These are phyloP conservation scores for Aphelinus certus DNA, from an alignment of 1,140 invertebrate genomes.

Conservation along the genomic window DNA sequence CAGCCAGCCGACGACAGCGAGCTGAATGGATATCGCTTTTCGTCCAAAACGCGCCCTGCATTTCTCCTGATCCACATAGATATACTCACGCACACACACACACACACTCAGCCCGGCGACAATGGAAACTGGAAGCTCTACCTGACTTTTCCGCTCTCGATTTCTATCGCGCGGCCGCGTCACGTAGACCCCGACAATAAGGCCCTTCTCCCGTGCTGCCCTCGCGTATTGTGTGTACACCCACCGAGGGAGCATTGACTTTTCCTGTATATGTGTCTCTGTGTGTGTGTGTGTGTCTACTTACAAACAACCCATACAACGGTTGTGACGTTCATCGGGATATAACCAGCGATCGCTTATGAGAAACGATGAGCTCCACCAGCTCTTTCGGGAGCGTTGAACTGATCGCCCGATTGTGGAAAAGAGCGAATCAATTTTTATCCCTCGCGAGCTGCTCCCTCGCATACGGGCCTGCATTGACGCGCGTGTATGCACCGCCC, in stretches of 20 bases:
- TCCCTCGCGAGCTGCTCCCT: not conserved
- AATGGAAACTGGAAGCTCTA: conserved; percentile 38
- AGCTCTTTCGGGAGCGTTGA: not conserved
- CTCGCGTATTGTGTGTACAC: not conserved
- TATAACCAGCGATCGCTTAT: not conserved
- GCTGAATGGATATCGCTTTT: conserved; percentile 53
- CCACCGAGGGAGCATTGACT: conserved; percentile 18
- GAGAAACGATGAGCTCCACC: not conserved
- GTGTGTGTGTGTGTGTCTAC: no score
- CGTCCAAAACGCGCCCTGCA: conserved; percentile 46
- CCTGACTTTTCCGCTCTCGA: conserved; percentile 38
- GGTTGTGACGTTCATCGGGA: conserved; percentile 26
- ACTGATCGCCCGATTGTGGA: not conserved
- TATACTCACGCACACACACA: conserved; percentile 15
- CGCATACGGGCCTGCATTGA: no score
- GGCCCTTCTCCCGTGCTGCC: not conserved
- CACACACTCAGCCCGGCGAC: conserved; percentile 23
- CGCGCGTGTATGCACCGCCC: no score
- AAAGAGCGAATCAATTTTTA: conserved; percentile 34
- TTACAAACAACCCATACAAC: not conserved
- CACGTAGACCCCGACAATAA: conserved; percentile 18
- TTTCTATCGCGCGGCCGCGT: conserved; percentile 32
- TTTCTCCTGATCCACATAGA: conserved; percentile 46
- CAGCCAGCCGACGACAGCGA: conserved; percentile 43
- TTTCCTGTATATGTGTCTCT: not conserved